phyloP scores from a whole-genome alignment of 2,113 vertebrate genomes.

The Oreochromis tanganicae region DNA sequence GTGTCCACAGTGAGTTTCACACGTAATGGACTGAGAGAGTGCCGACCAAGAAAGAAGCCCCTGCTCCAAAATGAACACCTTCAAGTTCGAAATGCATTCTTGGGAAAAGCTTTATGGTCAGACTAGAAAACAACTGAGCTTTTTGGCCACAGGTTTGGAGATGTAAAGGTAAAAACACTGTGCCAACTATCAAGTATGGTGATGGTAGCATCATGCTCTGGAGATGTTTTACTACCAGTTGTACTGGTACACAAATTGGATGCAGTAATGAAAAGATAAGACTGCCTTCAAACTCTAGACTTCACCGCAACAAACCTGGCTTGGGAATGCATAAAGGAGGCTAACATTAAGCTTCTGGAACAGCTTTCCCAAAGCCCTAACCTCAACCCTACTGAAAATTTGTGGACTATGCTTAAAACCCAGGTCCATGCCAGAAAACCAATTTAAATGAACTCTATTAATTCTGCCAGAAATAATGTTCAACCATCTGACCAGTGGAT shows the following conservation, averaged over 20 bases:
- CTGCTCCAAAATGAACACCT: not conserved
- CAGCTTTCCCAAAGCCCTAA: not conserved
- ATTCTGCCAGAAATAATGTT: not conserved
- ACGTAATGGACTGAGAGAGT: not conserved
- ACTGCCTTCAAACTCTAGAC: not conserved
- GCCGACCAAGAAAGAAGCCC: not conserved
- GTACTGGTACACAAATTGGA: not conserved
- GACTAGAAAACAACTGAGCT: not conserved
- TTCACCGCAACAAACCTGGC: not conserved
- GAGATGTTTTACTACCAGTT: not conserved
- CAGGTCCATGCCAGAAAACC: not conserved
- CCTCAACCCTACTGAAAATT: not conserved
- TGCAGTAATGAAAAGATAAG: not conserved
- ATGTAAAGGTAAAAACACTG: not conserved
- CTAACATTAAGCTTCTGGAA: not conserved
- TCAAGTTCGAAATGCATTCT: not conserved
- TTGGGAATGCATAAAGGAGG: not conserved
- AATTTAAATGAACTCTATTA: not conserved
- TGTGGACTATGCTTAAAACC: not conserved
- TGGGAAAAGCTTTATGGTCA: not conserved
- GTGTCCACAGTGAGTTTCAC: not conserved
- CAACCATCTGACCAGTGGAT: not conserved
- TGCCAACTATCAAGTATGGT: not conserved
- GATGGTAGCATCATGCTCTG: not conserved
- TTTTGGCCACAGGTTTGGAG: not conserved